Evolutionary conservation across 2,888 invertebrate species (phyloP), one percentile per base, ranked within the genome.

Genomic region (Cremastobaeus sp.): DNA sequence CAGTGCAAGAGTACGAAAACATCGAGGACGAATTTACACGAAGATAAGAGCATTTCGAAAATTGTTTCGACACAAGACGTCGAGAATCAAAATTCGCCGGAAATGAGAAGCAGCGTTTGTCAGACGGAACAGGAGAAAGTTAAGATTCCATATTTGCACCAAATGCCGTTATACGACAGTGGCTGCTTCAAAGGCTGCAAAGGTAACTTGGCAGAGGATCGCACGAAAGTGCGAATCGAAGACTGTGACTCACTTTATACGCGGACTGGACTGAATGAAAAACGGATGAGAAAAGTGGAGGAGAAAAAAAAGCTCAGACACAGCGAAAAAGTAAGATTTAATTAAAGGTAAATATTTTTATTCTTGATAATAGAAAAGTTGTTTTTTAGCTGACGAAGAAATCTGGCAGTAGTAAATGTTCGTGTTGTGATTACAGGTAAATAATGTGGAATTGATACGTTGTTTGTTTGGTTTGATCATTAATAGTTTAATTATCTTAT

Each of bases 21-120:
- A 14, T 43, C 55, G n/a, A 32, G 12, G 0, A 18, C 2, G 12
- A 32, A 20, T 43, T 43, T 43, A 14, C 1, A 15, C 8, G 12
- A 45, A 35, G 34, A 35, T 20, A 59, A 59, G 3, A 21, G 25
- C 14, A 17, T 59, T 35, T 34, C 25, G 1, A 59, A 59, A 35
- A 45, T 35, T 3, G 8, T 35, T 45, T 45, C 59, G 2, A 35
- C 25, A 15, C 34, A n/a, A 17, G 35, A 59, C n/a, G 11, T 45
- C 2, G 59, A 34, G 35, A 59, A 45, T 59, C 59, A 59, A 59
- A 59, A 35, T 35, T 45, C 59, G 4, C 45, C 45, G 11, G 45
- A 59, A 34, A 43, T 14, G 14, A 28, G n/a, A 3, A 15, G 34
- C 11, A 6, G n/a, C 5, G 1, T 1, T 28, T 21, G 32, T 1